phyloP scores from a whole-genome alignment of 2,888 invertebrate species.

The Teinopalpus imperialis region DNA sequence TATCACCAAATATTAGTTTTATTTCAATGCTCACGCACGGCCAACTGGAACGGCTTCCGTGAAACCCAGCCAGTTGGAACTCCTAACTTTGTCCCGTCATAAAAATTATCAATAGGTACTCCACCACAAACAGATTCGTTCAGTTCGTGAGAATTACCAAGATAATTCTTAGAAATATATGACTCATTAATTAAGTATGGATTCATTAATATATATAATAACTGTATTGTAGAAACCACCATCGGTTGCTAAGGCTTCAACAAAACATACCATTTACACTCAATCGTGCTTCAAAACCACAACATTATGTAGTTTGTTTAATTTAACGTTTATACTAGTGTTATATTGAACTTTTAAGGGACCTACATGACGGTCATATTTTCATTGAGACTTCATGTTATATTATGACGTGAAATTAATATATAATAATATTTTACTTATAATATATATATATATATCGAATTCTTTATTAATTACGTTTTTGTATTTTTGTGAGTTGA shows the following conservation, averaged over 20 bases:
- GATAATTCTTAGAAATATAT: slow-evolving; percentile 9
- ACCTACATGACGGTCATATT: neutral
- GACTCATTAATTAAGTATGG: slow-evolving; percentile 12
- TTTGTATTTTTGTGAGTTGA: too few species aligned
- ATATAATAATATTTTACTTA: too few species aligned
- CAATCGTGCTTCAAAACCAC: slow-evolving; percentile 51
- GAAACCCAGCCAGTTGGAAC: slow-evolving; percentile 60
- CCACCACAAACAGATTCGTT: slow-evolving; percentile 13
- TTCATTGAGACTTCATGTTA: neutral
- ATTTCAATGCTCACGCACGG: slow-evolving; percentile 26
- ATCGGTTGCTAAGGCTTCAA: slow-evolving; percentile 45
- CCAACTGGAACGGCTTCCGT: slow-evolving; percentile 49
- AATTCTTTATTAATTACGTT: too few species aligned
- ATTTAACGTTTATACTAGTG: slow-evolving; percentile 16
- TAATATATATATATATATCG: too few species aligned
- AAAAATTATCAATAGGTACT: slow-evolving; percentile 15
- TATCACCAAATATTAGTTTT: neutral
- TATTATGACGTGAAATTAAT: too few species aligned
- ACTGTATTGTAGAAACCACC: too few species aligned
- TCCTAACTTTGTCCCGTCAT: slow-evolving; percentile 45
- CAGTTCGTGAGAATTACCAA: slow-evolving; percentile 6
- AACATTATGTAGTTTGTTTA: slow-evolving; percentile 49
- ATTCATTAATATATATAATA: too few species aligned
- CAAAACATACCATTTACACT: slow-evolving; percentile 56
- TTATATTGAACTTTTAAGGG: slow-evolving; percentile 4